phyloP scores from a whole-genome alignment of 2,888 invertebrate genomes.

The Cantharis lateralis region DNA sequence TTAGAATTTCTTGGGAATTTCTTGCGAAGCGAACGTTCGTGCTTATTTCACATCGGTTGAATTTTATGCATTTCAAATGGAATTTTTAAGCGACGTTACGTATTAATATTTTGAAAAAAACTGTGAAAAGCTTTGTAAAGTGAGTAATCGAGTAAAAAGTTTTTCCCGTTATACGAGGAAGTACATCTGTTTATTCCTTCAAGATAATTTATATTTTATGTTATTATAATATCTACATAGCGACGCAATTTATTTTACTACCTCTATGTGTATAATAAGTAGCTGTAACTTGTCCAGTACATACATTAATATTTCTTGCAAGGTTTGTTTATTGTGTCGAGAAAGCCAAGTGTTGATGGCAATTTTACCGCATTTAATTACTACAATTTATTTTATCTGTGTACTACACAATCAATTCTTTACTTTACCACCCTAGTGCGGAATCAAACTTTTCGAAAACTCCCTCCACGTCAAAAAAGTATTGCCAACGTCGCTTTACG shows the following conservation, averaged over 20 bases:
- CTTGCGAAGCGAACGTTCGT: background rate
- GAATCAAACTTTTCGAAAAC: background rate
- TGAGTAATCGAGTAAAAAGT: background rate
- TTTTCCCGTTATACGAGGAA: background rate
- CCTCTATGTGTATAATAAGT: background rate
- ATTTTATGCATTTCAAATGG: background rate
- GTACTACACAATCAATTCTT: background rate
- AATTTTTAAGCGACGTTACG: background rate
- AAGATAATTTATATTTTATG: background rate
- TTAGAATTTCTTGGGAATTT: background rate
- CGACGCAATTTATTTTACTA: background rate
- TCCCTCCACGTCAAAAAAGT: background rate
- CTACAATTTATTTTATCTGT: background rate
- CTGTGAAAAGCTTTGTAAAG: background rate
- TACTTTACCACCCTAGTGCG: background rate
- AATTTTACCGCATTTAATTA: background rate
- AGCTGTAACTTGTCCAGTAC: background rate
- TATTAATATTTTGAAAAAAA: background rate
- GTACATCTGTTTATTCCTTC: background rate
- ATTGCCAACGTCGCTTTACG: background rate
- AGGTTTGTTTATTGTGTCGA: background rate
- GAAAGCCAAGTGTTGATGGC: background rate
- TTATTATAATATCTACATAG: background rate
- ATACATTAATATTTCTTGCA: background rate
- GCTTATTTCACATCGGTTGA: background rate